A percentile compares a stretch with the other conserved stretches of the same genome.
phyloP scores from a whole-genome alignment of 2,888 invertebrate genomes.

The Lithophane semibrunnea region DNA sequence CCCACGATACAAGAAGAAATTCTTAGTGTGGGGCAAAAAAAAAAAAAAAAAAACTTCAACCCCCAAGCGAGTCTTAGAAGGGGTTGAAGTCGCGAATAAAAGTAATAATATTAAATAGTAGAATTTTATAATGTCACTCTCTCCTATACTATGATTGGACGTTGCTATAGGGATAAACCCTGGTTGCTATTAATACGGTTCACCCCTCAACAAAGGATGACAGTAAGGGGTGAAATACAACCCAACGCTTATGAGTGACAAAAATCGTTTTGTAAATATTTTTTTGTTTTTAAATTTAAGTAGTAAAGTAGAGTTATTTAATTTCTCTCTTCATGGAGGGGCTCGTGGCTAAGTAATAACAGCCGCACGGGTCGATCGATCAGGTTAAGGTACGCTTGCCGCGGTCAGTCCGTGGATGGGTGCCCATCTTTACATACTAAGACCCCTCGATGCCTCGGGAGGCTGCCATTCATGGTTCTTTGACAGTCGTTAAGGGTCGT shows the following conservation, averaged over 20 bases:
- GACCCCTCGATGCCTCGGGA: background rate
- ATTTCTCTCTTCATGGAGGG: too few relatives aligned
- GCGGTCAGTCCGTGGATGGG: too few relatives aligned
- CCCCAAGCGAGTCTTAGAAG: background rate
- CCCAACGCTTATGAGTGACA: conserved; percentile 1
- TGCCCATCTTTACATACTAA: background rate
- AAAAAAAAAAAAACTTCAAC: too few relatives aligned
- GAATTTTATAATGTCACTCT: background rate
- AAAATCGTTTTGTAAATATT: background rate
- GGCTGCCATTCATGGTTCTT: background rate
- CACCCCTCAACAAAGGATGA: conserved; percentile 20
- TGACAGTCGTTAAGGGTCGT: background rate
- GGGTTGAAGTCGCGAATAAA: background rate
- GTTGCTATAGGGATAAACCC: conserved; percentile 23
- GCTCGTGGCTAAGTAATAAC: background rate
- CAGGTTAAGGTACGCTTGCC: background rate
- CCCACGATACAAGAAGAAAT: too few relatives aligned
- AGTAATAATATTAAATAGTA: background rate
- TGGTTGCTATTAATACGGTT: conserved; percentile 13
- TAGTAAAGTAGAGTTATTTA: background rate
- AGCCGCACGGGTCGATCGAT: background rate
- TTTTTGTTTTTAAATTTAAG: background rate
- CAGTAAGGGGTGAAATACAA: conserved; percentile 36
- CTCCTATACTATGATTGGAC: conserved; percentile 24
- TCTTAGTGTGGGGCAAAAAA: too few relatives aligned